Conservation (phyloP, 1,140 invertebrate species). For the Bombus difficillimus region DNA sequence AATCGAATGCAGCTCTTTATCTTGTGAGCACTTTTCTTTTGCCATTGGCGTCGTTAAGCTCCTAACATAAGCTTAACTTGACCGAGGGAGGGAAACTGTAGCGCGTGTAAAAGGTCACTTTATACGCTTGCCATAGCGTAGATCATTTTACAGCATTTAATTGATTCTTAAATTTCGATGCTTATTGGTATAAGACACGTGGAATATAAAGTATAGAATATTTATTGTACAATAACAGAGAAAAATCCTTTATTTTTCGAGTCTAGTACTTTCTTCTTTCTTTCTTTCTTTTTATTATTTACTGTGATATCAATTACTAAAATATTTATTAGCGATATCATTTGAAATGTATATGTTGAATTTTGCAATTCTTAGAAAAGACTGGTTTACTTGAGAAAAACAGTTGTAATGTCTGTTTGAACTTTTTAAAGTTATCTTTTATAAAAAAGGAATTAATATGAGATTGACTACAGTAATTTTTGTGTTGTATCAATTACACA, state of each 20-base stretch:
- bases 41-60: slow-evolving; percentile 5
- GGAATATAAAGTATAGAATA: background rate
- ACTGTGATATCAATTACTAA: background rate
- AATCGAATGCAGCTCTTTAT: slow-evolving; percentile 17
- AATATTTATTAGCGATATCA: background rate
- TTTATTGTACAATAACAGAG: background rate
- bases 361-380: background rate
- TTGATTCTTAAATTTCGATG: background rate
- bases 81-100: background rate
- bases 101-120: slow-evolving; percentile 36
- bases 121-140: background rate
- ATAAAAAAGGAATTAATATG: background rate
- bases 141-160: background rate
- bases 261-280: too few species aligned
- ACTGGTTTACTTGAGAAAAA: background rate
- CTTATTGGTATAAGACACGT: background rate
- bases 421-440: background rate
- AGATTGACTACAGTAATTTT: too few species aligned
- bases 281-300: background rate
- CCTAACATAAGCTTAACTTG: background rate
- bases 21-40: slow-evolving; percentile 26
- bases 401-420: background rate
- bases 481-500: too few species aligned
- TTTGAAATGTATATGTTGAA: background rate
- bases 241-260: background rate